Evolutionary conservation across 2,888 invertebrate species (phyloP), one percentile per base, ranked within the genome.

Genomic region (Allolobophora icterica): DNA sequence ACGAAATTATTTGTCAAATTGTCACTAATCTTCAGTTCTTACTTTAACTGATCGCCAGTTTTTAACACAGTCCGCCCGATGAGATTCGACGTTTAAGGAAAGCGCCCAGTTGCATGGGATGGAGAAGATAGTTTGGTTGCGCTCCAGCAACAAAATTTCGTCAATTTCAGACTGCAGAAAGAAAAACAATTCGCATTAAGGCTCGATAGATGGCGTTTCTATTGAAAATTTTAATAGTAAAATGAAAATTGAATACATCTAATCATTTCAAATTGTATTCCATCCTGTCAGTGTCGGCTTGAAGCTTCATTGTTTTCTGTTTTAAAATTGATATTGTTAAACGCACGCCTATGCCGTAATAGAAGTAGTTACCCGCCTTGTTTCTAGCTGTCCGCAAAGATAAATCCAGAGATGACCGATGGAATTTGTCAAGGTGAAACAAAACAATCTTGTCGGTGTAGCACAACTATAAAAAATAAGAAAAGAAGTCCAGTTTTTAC

Each of bases 61-160:
- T 71, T 71, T n/a, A 71, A n/a, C n/a, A n/a, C 71, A 71, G n/a
- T 71, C 30, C n/a, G 1, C 30, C 6, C 71, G 71, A 71, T n/a
- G n/a, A 30, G 71, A 71, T 71, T 0, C 11, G 71, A 71, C 71
- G 71, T 71, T 71, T n/a, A 71, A 71, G n/a, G 30, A 71, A 71
- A 71, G 30, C 71, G 71, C 71, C 71, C 71, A 71, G n/a, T 71
- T 71, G 71, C 71, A 71, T n/a, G 71, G 71, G 71, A 71, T 71
- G n/a, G n/a, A 71, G n/a, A 71, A 71, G 30, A 71, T n/a, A 71
- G 8, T n/a, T 5, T n/a, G n/a, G 71, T 71, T 71, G 2, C 11
- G 71, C 1, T 71, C 8, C 1, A 71, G 71, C 11, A 8, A n/a
- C n/a, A 71, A 8, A 5, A 71, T 30, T 30, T 30, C 71, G n/a